Percentiles rank a stretch among this genome's conserved stretches.
phyloP scores from a whole-genome alignment of 2,888 invertebrate species.

The Xanthorhoe spadicearia region DNA sequence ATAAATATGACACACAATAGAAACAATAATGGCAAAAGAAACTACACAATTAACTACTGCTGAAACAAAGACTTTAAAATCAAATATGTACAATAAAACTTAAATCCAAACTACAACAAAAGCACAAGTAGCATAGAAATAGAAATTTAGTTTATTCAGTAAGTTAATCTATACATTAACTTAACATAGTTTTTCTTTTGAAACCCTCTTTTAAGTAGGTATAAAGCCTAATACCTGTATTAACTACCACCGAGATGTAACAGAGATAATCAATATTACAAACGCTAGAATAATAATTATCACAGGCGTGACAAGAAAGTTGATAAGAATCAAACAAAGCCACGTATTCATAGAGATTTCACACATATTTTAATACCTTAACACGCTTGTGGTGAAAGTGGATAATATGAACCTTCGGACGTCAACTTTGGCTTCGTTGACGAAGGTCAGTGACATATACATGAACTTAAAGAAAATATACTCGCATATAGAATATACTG shows the following conservation, averaged over 20 bases:
- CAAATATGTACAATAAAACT: not conserved
- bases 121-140: constrained; percentile 11
- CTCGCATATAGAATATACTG: not conserved
- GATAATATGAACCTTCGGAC: constrained; percentile 19
- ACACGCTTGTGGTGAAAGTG: constrained; percentile 26
- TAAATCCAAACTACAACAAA: not conserved
- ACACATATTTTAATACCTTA: constrained; percentile 17
- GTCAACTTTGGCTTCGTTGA: constrained; percentile 3
- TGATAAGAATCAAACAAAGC: constrained; percentile 18
- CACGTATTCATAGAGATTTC: constrained; percentile 22
- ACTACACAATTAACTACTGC: not conserved
- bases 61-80: not conserved
- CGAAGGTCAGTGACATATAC: constrained; percentile 13
- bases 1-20: not conserved
- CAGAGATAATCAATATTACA: not conserved
- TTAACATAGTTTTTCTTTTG: too few species aligned
- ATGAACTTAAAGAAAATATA: constrained; percentile 18
- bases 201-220: too few species aligned
- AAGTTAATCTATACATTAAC: too few species aligned
- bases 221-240: too few species aligned
- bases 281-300: constrained; percentile 4
- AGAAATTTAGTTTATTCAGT: too few species aligned
- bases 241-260: constrained; percentile 4
- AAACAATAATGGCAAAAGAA: not conserved
- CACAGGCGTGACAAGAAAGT: constrained; percentile 10